Percentiles rank a stretch among this genome's conserved stretches.
phyloP scores from a whole-genome alignment of 2,113 vertebrate genomes.

The Phylloscopus trochiloides region DNA sequence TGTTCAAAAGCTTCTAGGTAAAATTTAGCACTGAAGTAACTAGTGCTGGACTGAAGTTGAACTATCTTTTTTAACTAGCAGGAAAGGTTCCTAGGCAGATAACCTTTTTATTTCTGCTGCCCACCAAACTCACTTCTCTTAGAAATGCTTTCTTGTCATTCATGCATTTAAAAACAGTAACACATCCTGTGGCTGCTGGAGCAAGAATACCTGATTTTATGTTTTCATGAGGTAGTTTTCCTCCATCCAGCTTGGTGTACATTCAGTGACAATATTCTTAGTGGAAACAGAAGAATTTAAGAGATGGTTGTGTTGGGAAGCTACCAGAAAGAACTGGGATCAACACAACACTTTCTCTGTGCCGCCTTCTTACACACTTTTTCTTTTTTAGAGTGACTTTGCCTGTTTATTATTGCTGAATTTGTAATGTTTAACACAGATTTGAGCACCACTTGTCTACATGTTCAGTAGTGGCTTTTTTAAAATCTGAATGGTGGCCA shows the following conservation, averaged over 20 bases:
- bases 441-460: background rate
- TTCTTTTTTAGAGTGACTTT: background rate
- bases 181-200: background rate
- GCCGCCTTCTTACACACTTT: accelerated
- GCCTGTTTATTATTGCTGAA: background rate
- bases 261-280: background rate
- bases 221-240: background rate
- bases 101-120: background rate
- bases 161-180: background rate
- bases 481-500: background rate
- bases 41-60: background rate
- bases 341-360: background rate
- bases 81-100: background rate
- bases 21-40: background rate
- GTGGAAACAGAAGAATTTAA: background rate
- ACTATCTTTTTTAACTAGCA: background rate
- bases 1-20: background rate
- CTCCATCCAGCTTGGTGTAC: background rate
- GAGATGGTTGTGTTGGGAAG: background rate
- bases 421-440: background rate
- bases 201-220: background rate
- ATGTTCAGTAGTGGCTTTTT: background rate
- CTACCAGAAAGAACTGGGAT: background rate
- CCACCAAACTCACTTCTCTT: background rate
- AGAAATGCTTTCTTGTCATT: background rate